Evolutionary conservation across 2,888 invertebrate species (phyloP).

Genomic region (Sepiola atlantica): DNA sequence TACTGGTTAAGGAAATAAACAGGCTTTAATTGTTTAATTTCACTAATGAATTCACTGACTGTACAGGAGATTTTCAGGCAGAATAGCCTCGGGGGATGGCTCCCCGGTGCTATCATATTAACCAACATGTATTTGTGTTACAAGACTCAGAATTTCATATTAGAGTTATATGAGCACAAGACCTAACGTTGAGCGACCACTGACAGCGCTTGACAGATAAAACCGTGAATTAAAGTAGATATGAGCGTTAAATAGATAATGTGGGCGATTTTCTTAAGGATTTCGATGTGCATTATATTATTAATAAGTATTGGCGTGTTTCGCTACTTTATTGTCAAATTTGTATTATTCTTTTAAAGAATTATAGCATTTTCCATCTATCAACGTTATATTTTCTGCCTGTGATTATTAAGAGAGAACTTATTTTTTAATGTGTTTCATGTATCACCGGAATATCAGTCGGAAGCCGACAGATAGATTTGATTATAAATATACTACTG

Average conservation of each 20-base stretch:
- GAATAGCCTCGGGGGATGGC: background rate
- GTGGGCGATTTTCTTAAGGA: too few relatives aligned
- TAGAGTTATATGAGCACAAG: background rate
- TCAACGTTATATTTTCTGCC: too few relatives aligned
- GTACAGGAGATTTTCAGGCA: background rate
- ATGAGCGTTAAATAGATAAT: background rate
- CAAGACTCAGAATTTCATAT: background rate
- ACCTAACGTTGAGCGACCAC: background rate
- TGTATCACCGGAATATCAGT: too few relatives aligned
- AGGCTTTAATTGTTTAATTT: background rate
- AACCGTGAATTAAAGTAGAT: too few relatives aligned
- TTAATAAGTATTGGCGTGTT: background rate
- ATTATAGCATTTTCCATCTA: background rate
- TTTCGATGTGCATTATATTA: background rate
- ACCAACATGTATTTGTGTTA: background rate
- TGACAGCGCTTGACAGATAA: background rate
- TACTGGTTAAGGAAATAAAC: background rate
- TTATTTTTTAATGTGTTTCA: too few relatives aligned
- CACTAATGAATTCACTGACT: background rate
- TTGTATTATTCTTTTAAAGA: too few relatives aligned
- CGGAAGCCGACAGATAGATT: too few relatives aligned
- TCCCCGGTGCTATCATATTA: background rate
- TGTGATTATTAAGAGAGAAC: too few relatives aligned
- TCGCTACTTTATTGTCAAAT: background rate
- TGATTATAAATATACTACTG: too few relatives aligned